Evolutionary conservation across 2,888 invertebrate genomes (phyloP).

Genomic region (Hyppa rectilinea): DNA sequence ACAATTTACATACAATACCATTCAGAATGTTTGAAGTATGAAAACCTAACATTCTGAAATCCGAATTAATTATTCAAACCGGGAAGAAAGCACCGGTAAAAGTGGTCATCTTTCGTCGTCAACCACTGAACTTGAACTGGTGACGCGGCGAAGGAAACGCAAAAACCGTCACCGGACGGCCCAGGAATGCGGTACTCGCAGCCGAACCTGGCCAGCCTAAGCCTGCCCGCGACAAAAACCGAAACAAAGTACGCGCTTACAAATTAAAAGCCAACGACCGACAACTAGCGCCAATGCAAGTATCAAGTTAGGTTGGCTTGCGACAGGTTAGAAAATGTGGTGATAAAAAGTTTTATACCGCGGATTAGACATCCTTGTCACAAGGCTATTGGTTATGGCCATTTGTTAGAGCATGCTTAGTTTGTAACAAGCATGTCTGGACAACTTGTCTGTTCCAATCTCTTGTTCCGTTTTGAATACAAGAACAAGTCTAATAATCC

Average conservation of each 20-base stretch:
- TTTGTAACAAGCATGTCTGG: constrained; percentile 45
- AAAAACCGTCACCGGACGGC: constrained; percentile 80
- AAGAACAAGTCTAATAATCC: constrained; percentile 57
- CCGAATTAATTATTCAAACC: constrained; percentile 15
- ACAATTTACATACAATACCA: constrained; percentile 62
- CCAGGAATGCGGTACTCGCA: constrained; percentile 74
- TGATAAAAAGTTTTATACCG: constrained; percentile 55
- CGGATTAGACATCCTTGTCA: constrained; percentile 59
- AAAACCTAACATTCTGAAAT: constrained; percentile 28
- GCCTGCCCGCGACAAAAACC: constrained; percentile 9
- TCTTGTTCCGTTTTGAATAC: constrained; percentile 52
- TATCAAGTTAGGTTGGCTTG: constrained; percentile 35
- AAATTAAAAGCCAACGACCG: constrained; percentile 9
- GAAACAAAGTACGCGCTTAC: constrained; percentile 42
- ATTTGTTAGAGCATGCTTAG: constrained; percentile 51
- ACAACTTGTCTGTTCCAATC: constrained; percentile 50
- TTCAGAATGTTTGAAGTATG: constrained; percentile 39
- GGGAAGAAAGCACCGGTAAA: constrained; percentile 74
- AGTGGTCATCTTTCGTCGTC: constrained; percentile 74
- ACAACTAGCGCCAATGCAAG: constrained; percentile 47
- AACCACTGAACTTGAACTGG: constrained; percentile 69
- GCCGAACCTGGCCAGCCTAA: constrained; percentile 46
- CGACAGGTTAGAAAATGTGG: constrained; percentile 55
- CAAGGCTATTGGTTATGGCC: constrained; percentile 53
- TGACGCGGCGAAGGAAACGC: constrained; percentile 74